A percentile compares a stretch with the other conserved stretches of the same genome.
Evolutionary conservation across 2,888 invertebrate species (phyloP).

Genomic region (Imbricaverruca yamaguchii): DNA sequence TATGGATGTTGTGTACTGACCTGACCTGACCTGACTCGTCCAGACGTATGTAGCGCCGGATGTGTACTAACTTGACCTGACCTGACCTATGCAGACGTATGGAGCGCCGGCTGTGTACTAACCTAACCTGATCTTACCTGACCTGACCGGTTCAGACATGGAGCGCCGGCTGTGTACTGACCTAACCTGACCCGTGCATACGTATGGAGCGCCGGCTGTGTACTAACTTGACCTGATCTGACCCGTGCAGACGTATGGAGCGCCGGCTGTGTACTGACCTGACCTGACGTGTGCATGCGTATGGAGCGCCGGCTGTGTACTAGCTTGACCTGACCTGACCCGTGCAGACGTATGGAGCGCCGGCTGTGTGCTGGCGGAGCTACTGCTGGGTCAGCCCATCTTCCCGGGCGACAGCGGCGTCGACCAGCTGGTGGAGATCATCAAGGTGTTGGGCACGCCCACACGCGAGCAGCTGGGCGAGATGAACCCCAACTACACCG

Average conservation of each 20-base stretch:
- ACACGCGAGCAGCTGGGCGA: slow-evolving; percentile 98
- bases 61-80: too few species aligned
- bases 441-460: slow-evolving; percentile 97
- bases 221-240: too few species aligned
- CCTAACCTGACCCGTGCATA: slow-evolving; percentile 59
- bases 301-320: slow-evolving; percentile 50
- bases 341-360: slow-evolving; percentile 92
- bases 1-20: too few species aligned
- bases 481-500: slow-evolving; percentile 99
- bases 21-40: too few species aligned
- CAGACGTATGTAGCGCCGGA: too few species aligned
- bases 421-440: slow-evolving; percentile 98
- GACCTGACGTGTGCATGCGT: too few species aligned
- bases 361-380: slow-evolving; percentile 95
- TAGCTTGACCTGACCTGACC: slow-evolving; percentile 46
- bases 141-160: slow-evolving; percentile 58
- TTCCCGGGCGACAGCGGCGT: slow-evolving; percentile 99
- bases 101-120: slow-evolving; percentile 50
- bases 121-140: too few species aligned
- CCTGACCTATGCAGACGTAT: too few species aligned
- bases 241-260: too few species aligned
- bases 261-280: too few species aligned
- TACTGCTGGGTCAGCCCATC: slow-evolving; percentile 94
- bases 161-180: slow-evolving; percentile 97
- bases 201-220: slow-evolving; percentile 87